These are phyloP conservation scores for Pelecanoides urinatrix DNA, from an alignment of 2,113 vertebrate genomes.

Conservation along the genomic window DNA sequence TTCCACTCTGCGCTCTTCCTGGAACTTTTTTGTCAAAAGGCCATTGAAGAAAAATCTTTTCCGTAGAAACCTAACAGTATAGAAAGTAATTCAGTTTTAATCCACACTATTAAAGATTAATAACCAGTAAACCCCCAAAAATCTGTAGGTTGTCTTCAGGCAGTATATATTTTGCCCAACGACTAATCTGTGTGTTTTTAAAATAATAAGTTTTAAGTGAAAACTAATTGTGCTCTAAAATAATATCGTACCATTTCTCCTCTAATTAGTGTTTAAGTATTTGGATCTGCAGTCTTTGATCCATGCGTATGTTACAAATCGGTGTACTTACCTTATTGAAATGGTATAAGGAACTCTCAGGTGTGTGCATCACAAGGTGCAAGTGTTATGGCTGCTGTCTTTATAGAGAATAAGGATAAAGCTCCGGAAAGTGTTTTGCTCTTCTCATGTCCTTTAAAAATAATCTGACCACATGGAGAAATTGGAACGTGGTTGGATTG, in stretches of 20 bases:
- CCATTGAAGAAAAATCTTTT: not conserved
- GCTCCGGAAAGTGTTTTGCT: not conserved
- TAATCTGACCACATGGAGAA: not conserved
- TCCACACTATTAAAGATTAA: not conserved
- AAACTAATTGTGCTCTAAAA: not conserved
- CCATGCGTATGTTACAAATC: rapidly evolving
- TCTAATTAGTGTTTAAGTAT: not conserved
- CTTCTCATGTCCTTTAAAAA: not conserved
- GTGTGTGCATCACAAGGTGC: not conserved
- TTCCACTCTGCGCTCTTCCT: not conserved
- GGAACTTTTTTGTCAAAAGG: not conserved
- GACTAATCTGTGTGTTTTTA: not conserved
- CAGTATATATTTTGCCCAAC: not conserved
- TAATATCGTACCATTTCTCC: not conserved
- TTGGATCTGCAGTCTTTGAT: not conserved
- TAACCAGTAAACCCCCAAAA: not conserved
- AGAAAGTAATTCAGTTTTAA: not conserved
- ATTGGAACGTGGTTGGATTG: not conserved
- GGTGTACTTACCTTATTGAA: not conserved
- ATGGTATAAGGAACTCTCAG: rapidly evolving
- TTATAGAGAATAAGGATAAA: not conserved
- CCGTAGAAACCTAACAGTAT: not conserved
- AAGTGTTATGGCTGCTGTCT: rapidly evolving
- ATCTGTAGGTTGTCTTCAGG: not conserved
- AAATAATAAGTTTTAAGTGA: not conserved